phyloP scores from a whole-genome alignment of 1,140 invertebrate genomes.

The Heliconius eleuchia region DNA sequence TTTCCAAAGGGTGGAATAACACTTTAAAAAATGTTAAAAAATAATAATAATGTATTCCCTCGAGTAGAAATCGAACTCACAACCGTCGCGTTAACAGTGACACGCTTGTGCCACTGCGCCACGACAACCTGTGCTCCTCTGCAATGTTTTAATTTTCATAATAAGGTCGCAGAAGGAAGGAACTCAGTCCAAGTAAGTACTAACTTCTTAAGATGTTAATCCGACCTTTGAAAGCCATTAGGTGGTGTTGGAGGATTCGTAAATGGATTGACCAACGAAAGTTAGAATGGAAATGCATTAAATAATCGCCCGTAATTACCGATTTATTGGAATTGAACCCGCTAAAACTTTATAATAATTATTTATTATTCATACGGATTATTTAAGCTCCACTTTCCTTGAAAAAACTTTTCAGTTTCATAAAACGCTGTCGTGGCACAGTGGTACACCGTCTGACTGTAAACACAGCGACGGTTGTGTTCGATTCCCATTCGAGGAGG shows the following conservation, averaged over 20 bases:
- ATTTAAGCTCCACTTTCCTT: background rate
- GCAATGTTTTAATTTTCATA: conserved; percentile 12
- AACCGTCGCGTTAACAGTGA: no score
- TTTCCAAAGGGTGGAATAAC: no score
- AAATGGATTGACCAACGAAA: conserved; percentile 52
- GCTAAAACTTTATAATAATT: background rate
- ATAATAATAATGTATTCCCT: no score
- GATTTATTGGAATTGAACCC: background rate
- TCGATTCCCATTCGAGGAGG: no score
- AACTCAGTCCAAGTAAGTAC: conserved; percentile 56
- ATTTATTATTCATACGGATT: conserved; percentile 3
- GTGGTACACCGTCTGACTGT: no score
- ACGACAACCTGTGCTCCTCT: background rate
- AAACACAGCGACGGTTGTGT: no score
- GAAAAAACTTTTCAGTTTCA: no score
- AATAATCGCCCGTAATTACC: conserved; percentile 23
- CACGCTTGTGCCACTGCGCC: no score
- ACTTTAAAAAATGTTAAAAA: no score
- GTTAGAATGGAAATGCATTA: conserved; percentile 38
- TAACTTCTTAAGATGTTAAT: conserved; percentile 61
- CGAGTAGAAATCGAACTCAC: no score
- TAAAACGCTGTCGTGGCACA: no score
- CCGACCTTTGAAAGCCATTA: conserved; percentile 58
- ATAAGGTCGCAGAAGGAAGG: conserved; percentile 43
- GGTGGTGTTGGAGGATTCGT: conserved; percentile 46